Conservation (phyloP, 2,888 invertebrate species). For the Amblyteles armatorius region DNA sequence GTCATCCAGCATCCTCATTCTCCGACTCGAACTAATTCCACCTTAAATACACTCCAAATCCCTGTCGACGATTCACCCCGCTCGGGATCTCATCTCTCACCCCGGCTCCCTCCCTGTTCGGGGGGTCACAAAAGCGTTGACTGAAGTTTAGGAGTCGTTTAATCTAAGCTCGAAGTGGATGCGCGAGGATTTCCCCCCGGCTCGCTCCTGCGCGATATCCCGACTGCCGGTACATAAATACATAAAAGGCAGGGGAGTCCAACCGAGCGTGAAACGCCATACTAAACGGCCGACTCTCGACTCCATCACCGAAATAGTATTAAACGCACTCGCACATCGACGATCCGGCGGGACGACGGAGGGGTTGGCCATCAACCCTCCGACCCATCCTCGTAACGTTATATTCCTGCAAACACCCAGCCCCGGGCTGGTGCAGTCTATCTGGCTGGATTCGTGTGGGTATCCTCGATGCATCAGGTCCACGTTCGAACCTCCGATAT, state of each 20-base stretch:
- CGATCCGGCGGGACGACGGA: slow-evolving; percentile 26
- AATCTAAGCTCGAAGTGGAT: slow-evolving; percentile 67
- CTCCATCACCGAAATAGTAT: slow-evolving; percentile 62
- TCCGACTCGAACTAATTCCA: slow-evolving; percentile 74
- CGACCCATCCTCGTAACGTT: slow-evolving; percentile 15
- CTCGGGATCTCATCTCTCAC: slow-evolving; percentile 48
- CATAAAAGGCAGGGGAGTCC: slow-evolving; percentile 77
- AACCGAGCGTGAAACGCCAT: slow-evolving; percentile 84
- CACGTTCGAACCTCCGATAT: slow-evolving; percentile 7
- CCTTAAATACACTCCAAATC: slow-evolving; percentile 80
- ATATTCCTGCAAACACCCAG: slow-evolving; percentile 26
- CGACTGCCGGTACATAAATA: slow-evolving; percentile 37
- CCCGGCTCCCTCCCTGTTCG: slow-evolving; percentile 20
- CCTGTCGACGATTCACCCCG: slow-evolving; percentile 73
- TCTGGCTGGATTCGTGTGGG: slow-evolving; percentile 14
- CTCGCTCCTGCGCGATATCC: slow-evolving; percentile 30
- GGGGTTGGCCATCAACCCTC: slow-evolving; percentile 33
- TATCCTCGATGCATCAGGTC: slow-evolving; percentile 31
- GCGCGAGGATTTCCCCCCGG: slow-evolving; percentile 49
- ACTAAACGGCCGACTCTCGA: slow-evolving; percentile 82
- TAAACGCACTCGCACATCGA: slow-evolving; percentile 41
- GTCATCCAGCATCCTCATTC: slow-evolving; percentile 42
- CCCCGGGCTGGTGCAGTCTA: neutral
- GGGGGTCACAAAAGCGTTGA: slow-evolving; percentile 69
- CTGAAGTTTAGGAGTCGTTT: slow-evolving; percentile 72